A percentile compares a stretch with the other conserved stretches of the same genome.
Evolutionary conservation across 2,797 vertebrate species (phyloP).

Genomic region (Spinus olivaceus): DNA sequence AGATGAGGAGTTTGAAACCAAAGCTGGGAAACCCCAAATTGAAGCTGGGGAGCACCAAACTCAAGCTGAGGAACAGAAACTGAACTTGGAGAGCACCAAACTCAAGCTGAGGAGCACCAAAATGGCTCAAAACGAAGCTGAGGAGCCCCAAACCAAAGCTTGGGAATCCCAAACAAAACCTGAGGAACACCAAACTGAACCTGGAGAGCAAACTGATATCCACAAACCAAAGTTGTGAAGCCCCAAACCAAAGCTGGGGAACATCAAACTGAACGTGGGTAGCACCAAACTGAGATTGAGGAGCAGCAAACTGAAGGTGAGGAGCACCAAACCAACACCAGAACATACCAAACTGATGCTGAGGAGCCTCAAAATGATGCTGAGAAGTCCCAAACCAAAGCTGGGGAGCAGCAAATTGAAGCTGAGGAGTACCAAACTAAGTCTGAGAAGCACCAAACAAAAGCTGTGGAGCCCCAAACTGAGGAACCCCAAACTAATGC

Average conservation of each 20-base stretch:
- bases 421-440: neutral
- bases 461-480: neutral
- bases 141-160: neutral
- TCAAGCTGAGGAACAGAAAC: neutral
- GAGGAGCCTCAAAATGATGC: neutral
- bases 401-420: neutral
- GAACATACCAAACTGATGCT: neutral
- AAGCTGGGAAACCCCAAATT: neutral
- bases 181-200: neutral
- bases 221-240: neutral
- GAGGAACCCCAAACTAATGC: neutral
- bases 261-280: neutral
- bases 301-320: neutral
- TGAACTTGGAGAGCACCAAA: neutral
- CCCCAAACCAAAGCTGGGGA: neutral
- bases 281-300: neutral
- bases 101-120: neutral
- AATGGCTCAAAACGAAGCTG: neutral
- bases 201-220: neutral
- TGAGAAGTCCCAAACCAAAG: neutral
- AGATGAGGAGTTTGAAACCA: rapidly evolving
- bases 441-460: neutral
- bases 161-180: neutral
- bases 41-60: neutral
- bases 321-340: neutral